Base-by-base conservation (phyloP, 2,113 vertebrate genomes). In the Atherinomorus stipes region DNA sequence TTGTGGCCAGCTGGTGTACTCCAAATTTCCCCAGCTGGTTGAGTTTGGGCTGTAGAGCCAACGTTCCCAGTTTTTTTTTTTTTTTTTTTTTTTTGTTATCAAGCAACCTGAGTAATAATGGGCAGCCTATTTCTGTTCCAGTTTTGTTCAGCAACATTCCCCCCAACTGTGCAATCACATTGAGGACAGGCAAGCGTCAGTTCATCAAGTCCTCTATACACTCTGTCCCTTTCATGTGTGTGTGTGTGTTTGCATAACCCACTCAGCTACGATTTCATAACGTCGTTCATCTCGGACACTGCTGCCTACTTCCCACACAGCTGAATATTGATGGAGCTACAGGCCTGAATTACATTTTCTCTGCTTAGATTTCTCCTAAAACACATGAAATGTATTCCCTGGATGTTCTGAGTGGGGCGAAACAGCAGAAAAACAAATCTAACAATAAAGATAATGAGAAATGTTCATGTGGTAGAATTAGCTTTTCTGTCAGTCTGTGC, bases 171-270 rank as follows among this genome's bases (percentile, higher is more conserved):
- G 69, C 47, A 50, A 63, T 71, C 53, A 21, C 58, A 44, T 31
- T 7, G 58, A 54, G 63, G 64, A 85, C 69, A 64, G 54, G 72
- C 47, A 6, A 76, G 45, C 61, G 62, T 76, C 84, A 84, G 18
- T 23, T 84, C 61, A 51, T 62, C 38, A 21, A 65, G 25, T 64
- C 45, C 62, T 23, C 23, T 2, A 74, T 70, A 61, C 69, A 16
- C 64, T 59, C n/a, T 38, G 51, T 82, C 49, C 71, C 16, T 3
- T 53, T n/a, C 8, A 2, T 9, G 2, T 28, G 40, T 64, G 44
- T 60, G 22, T 62, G 49, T 77, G 61, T 81, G 77, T 88, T 90
- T 91, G 84, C 77, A 47, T 89, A 88, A 91, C 81, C 79, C 81
- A 81, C 85, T 86, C 78, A 75, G 71, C 52, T 74, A 51, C 0